phyloP scores from a whole-genome alignment of 2,113 vertebrate species.

The Dicaeum eximium region DNA sequence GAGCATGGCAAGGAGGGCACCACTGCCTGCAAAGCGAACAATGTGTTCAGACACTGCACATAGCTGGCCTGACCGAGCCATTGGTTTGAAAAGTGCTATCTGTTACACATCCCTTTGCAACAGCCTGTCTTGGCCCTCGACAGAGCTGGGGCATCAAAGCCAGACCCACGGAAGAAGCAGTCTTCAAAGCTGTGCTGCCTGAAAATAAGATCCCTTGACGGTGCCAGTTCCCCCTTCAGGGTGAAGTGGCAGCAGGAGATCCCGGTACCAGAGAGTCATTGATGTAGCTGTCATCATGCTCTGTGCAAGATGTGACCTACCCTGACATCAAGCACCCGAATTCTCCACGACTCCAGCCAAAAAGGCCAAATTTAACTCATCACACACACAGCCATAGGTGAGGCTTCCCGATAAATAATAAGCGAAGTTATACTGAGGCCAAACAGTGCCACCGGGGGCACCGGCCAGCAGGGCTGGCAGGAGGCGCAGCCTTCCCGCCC shows the following conservation, averaged over 20 bases:
- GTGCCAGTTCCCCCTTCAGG: not conserved
- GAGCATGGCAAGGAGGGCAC: not conserved
- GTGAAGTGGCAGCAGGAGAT: not conserved
- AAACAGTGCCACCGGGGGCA: not conserved
- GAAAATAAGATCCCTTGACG: not conserved
- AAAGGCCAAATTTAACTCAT: not conserved
- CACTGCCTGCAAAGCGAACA: not conserved
- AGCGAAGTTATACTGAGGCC: not conserved
- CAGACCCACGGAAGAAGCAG: not conserved
- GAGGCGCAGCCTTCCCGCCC: not conserved
- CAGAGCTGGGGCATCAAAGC: not conserved
- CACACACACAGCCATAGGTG: rapidly evolving
- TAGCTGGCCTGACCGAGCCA: not conserved
- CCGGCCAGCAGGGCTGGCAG: not conserved
- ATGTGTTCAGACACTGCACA: not conserved
- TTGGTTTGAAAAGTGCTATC: not conserved
- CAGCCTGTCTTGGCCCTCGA: not conserved
- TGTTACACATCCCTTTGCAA: not conserved
- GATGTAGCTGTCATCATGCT: not conserved
- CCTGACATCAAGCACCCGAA: not conserved
- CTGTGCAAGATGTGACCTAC: not conserved
- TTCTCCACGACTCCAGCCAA: too few relatives aligned
- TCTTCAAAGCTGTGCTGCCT: not conserved
- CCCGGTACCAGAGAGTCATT: not conserved
- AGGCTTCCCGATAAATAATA: not conserved